Percentiles rank a stretch among this genome's conserved stretches.
Evolutionary conservation across 1,140 invertebrate species (phyloP).

Genomic region (Neelides sp.): DNA sequence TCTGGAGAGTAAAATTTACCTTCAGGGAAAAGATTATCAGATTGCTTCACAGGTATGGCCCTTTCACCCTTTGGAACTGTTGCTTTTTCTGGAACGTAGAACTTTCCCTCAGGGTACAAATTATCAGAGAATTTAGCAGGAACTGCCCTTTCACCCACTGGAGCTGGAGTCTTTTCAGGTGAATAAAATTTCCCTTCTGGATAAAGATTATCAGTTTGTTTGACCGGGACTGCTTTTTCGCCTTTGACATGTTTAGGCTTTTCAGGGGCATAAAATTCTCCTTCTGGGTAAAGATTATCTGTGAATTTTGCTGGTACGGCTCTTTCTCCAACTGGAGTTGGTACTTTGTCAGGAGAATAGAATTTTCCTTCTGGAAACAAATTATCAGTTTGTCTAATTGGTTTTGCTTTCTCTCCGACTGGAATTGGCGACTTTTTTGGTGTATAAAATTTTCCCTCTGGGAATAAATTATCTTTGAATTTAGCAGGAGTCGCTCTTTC

Average conservation of each 20-base stretch:
- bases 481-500: conserved; percentile 22
- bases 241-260: conserved; percentile 21
- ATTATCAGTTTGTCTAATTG: conserved; percentile 42
- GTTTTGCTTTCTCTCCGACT: conserved; percentile 38
- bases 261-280: neutral
- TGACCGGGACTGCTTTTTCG: conserved; percentile 30
- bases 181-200: conserved; percentile 30
- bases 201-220: conserved; percentile 44
- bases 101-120: conserved; percentile 29
- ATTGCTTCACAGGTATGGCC: conserved; percentile 40
- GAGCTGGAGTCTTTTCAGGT: conserved; percentile 20
- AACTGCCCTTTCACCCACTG: conserved; percentile 34
- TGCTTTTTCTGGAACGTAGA: conserved; percentile 15
- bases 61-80: conserved; percentile 37
- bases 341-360: conserved; percentile 34
- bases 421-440: conserved; percentile 34
- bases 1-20: conserved; percentile 32
- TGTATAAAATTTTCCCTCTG: conserved; percentile 12
- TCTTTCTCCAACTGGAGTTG: conserved; percentile 36
- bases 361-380: conserved; percentile 46
- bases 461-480: conserved; percentile 32
- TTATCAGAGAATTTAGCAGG: conserved; percentile 28
- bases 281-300: conserved; percentile 30
- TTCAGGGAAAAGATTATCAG: conserved; percentile 38
- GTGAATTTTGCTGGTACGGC: conserved; percentile 40